Evolutionary conservation across 2,113 vertebrate species (phyloP).

Genomic region (Tenebrosternarchus preto): DNA sequence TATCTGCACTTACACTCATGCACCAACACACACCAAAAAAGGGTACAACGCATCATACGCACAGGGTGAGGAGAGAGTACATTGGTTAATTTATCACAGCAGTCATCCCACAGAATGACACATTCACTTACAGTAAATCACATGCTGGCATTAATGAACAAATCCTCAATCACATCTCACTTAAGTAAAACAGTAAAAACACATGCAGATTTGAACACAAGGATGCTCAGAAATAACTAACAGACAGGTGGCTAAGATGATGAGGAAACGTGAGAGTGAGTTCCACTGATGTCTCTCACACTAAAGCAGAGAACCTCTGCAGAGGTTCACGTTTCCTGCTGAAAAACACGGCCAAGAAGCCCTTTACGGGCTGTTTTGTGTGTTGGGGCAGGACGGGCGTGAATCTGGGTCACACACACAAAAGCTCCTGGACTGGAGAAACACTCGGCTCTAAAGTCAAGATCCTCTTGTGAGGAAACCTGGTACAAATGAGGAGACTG

Average conservation of each 20-base stretch:
- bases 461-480: neutral
- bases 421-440: neutral
- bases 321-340: too few species aligned
- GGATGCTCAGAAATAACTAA: neutral
- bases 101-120: slow-evolving; percentile 11
- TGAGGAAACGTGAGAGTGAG: neutral
- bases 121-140: neutral
- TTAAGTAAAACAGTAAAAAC: neutral
- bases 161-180: neutral
- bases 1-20: neutral
- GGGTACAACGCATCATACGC: slow-evolving; percentile 44
- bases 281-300: too few species aligned
- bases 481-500: neutral
- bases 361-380: too few species aligned
- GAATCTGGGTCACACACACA: too few species aligned
- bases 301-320: too few species aligned
- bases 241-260: neutral
- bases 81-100: slow-evolving; percentile 66
- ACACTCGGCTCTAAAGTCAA: neutral
- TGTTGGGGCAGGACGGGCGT: too few species aligned
- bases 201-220: neutral
- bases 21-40: neutral
- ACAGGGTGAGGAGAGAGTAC: slow-evolving; percentile 58
- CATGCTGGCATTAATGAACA: neutral
- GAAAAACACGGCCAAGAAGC: too few species aligned